Evolutionary conservation across 2,113 vertebrate species (phyloP), one percentile per base, ranked within the genome.

Genomic region (Theristicus caerulescens): DNA sequence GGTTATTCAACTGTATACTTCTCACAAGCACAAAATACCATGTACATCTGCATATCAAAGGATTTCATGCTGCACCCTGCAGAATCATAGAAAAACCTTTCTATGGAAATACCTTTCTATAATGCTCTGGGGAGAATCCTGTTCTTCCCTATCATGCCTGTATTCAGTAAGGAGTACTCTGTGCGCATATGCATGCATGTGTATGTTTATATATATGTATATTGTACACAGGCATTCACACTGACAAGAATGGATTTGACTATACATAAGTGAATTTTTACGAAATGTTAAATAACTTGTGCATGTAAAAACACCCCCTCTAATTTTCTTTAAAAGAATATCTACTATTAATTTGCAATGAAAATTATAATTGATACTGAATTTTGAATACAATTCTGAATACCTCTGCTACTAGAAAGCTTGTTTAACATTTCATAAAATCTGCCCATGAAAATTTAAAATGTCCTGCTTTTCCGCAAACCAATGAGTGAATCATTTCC

Each of bases 171-270:
- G 16, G 52, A 38, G 9, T 9, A 46, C 19, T 36, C 5, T 31
- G 6, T 25, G 25, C 32, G 13, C 3, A 2, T 40, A 15, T 13
- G 34, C 32, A 21, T 0, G 1, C 27, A 27, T 13, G 24, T 20
- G 6, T 51, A 17, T 55, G 40, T 13, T 42, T 19, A 8, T 11
- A 24, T 34, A 20, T 6, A 7, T 3, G 8, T 19, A 21, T 9
- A 24, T 24, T 29, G 7, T 36, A 32, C 42, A 49, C 8, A 40
- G 9, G 10, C 12, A 40, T n/a, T 74, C n/a, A 59, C 27, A 58
- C 24, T 7, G n/a, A 64, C 26, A 44, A 65, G 34, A 70, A 54
- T 22, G 17, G 11, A 10, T 80, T 38, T 74, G 42, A 13, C 57
- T 79, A 20, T 15, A 16, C 13, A 8, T 26, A 58, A 61, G 3